phyloP scores from a whole-genome alignment of 53 echinoderm and acorn worm species.

The Stichopus horrens region DNA sequence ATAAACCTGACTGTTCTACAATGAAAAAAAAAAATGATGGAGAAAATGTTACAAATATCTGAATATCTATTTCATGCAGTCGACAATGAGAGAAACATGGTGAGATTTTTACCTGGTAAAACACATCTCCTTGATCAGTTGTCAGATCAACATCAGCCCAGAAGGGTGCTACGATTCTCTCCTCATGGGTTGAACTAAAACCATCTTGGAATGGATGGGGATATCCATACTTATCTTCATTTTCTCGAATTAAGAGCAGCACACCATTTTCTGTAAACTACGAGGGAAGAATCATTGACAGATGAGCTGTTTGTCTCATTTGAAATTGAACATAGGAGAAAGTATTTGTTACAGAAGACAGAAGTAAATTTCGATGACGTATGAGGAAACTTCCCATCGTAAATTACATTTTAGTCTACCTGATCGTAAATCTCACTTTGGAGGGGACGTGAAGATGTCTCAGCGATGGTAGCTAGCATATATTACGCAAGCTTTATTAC shows the following conservation, averaged over 20 bases:
- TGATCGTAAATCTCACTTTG: no score
- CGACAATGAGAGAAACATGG: neutral
- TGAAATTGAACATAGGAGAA: no score
- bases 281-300: neutral
- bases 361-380: no score
- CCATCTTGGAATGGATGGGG: constrained; percentile 54
- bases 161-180: constrained; percentile 48
- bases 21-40: neutral
- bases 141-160: constrained; percentile 61
- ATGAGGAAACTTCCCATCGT: no score
- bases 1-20: neutral
- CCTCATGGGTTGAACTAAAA: neutral
- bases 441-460: no score
- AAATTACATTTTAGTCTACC: no score
- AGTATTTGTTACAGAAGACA: no score
- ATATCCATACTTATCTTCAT: constrained; percentile 55
- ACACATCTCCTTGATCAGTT: constrained; percentile 47
- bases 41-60: neutral
- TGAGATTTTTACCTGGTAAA: constrained; percentile 46
- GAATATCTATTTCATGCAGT: neutral
- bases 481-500: no score
- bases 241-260: constrained; percentile 44
- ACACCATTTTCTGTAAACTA: constrained; percentile 64
- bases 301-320: no score
- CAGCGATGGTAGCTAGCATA: no score